Evolutionary conservation across 2,113 vertebrate genomes (phyloP).

Genomic region (Phylloscopus trochiloides): DNA sequence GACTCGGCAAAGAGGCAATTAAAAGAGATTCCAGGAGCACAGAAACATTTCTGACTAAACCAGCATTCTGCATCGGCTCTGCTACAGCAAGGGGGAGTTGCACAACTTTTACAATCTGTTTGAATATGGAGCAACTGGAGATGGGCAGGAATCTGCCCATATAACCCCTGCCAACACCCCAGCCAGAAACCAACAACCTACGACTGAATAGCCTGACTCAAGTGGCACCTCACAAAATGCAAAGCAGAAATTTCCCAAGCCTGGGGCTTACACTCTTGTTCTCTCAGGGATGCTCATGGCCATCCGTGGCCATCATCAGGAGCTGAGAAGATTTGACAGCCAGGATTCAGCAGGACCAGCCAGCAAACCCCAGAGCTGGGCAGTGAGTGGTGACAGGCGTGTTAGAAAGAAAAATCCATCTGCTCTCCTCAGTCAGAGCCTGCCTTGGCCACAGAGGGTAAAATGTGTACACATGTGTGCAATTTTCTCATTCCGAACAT

Average conservation of each 20-base stretch:
- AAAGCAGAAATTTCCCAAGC: not conserved
- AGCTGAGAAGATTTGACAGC: not conserved
- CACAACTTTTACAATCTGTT: not conserved
- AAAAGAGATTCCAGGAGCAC: not conserved
- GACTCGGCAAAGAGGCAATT: not conserved
- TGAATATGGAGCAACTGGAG: not conserved
- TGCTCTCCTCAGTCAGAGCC: not conserved
- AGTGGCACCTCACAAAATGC: not conserved
- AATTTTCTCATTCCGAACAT: not conserved
- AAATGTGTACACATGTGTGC: accelerated
- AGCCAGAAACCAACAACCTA: not conserved
- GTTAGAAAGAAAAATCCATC: not conserved
- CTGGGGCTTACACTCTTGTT: not conserved
- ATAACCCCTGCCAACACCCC: not conserved
- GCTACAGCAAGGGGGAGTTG: not conserved
- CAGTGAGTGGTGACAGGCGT: not conserved
- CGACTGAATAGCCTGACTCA: not conserved
- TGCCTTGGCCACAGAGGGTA: not conserved
- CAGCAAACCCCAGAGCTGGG: not conserved
- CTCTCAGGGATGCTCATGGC: not conserved
- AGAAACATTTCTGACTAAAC: not conserved
- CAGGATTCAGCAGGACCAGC: not conserved
- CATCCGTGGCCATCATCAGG: not conserved
- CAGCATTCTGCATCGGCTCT: not conserved
- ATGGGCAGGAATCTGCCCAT: not conserved